A percentile compares a stretch with the other conserved stretches of the same genome.
Conservation (phyloP, 2,113 vertebrate species). For the Halichoeres trimaculatus region DNA sequence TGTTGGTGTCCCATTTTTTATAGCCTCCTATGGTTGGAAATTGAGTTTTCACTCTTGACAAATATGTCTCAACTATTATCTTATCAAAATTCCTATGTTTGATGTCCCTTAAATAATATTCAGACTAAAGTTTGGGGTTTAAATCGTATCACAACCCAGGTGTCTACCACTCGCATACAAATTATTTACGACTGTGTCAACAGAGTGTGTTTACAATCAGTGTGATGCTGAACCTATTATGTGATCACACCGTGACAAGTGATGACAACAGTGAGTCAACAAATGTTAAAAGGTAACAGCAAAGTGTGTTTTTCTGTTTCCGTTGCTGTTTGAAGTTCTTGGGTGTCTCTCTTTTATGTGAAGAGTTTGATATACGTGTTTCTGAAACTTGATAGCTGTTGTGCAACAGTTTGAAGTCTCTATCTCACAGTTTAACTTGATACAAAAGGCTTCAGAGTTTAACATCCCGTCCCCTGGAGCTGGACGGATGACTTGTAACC, state of each 20-base stretch:
- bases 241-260: conserved; percentile 30
- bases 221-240: conserved; percentile 16
- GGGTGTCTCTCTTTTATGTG: conserved; percentile 40
- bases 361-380: conserved; percentile 75
- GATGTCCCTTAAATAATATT: no score
- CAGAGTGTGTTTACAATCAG: conserved; percentile 33
- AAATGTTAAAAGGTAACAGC: conserved; percentile 69
- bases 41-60: no score
- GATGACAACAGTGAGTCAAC: conserved; percentile 33
- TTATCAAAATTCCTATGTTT: no score
- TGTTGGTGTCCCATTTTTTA: neutral
- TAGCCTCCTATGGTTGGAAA: no score
- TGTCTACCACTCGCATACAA: conserved; percentile 10
- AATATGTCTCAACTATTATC: no score
- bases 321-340: neutral
- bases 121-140: neutral
- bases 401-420: conserved; percentile 75
- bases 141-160: neutral
- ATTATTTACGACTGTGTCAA: conserved; percentile 39
- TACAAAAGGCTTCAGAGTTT: conserved; percentile 75
- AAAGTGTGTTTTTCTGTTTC: neutral
- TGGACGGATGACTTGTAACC: conserved; percentile 72
- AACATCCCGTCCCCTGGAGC: conserved; percentile 75
- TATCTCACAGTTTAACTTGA: conserved; percentile 77
- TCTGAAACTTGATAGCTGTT: conserved; percentile 85